A percentile compares a stretch with the other conserved stretches of the same genome.
Evolutionary conservation across 2,113 vertebrate species (phyloP).

Genomic region (Muscicapa adusta): DNA sequence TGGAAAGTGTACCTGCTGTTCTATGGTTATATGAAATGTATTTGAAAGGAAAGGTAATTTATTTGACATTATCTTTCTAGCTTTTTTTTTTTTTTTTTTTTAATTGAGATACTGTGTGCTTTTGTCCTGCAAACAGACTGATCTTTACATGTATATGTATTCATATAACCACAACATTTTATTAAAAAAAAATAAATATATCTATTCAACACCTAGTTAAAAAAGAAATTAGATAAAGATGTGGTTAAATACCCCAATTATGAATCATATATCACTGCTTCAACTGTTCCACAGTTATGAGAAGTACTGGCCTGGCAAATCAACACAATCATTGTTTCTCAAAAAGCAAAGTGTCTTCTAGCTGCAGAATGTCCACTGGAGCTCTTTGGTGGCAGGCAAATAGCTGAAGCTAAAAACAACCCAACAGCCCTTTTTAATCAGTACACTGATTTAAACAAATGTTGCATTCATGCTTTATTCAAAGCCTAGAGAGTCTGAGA

Average conservation of each 20-base stretch:
- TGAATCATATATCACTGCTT: neutral
- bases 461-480: neutral
- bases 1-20: neutral
- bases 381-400: neutral
- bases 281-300: neutral
- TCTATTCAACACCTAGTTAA: neutral
- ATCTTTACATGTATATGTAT: neutral
- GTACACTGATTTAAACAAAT: neutral
- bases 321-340: neutral
- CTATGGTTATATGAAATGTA: neutral
- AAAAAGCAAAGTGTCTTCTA: fast-evolving
- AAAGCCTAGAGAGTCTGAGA: neutral
- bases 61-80: neutral
- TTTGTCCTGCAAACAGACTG: neutral
- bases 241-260: neutral
- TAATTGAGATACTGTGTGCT: neutral
- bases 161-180: neutral
- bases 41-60: neutral
- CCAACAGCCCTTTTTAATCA: neutral
- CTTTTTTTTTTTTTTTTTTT: neutral
- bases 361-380: neutral
- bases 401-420: neutral
- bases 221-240: neutral
- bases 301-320: neutral
- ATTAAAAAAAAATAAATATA: neutral